These are phyloP conservation scores for Rana temporaria DNA, from an alignment of 2,113 vertebrate species.

Conservation along the genomic window DNA sequence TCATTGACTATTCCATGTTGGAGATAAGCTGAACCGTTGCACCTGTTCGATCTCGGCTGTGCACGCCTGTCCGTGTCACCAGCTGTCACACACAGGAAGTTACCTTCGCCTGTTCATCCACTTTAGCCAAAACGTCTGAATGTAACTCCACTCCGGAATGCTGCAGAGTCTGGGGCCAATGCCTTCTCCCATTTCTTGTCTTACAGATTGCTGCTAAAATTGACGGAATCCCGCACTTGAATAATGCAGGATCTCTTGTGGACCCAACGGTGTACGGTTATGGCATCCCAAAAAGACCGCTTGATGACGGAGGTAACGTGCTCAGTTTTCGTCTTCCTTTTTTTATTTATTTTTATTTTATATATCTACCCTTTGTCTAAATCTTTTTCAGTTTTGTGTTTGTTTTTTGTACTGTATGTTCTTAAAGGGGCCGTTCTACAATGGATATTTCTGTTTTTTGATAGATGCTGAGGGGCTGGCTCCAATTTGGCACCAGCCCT, in stretches of 20 bases:
- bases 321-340: not conserved
- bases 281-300: conserved; percentile 88
- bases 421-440: no score
- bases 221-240: conserved; percentile 94
- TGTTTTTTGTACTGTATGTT: not conserved
- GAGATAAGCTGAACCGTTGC: not conserved
- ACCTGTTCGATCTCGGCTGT: not conserved
- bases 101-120: no score
- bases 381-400: no score
- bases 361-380: no score
- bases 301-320: conserved; percentile 93
- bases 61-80: not conserved
- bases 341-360: not conserved
- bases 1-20: not conserved
- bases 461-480: no score
- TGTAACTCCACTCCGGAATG: not conserved
- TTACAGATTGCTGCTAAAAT: conserved; percentile 96
- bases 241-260: conserved; percentile 88
- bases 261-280: conserved; percentile 92
- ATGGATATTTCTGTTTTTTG: no score
- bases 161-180: not conserved
- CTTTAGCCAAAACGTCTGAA: not conserved
- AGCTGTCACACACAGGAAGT: not conserved
- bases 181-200: conserved; percentile 46
- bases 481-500: no score